These are phyloP conservation scores for Pissodes strobi DNA, from an alignment of 1,140 invertebrate species.

Conservation along the genomic window DNA sequence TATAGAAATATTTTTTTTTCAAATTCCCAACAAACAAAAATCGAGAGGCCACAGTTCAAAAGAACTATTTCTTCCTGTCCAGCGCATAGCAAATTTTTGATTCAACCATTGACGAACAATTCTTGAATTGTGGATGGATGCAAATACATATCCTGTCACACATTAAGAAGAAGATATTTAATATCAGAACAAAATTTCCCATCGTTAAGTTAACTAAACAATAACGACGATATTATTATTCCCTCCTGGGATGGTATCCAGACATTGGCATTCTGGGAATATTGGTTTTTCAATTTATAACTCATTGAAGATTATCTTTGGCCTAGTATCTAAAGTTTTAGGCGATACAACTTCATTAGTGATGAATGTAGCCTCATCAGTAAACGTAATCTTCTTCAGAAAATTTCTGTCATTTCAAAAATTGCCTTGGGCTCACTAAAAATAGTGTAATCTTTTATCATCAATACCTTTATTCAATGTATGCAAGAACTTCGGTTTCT, in stretches of 20 bases:
- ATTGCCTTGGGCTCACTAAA: too few relatives aligned
- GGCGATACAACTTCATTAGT: neutral
- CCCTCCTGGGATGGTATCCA: conserved; percentile 27
- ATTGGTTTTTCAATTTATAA: conserved; percentile 31
- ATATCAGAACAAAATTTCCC: conserved; percentile 21
- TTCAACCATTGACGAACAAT: conserved; percentile 28
- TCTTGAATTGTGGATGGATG: conserved; percentile 21
- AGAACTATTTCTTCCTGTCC: conserved; percentile 25
- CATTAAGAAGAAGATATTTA: conserved; percentile 31
- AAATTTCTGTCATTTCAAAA: conserved; percentile 23
- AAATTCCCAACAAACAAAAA: conserved; percentile 18
- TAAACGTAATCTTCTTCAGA: too few relatives aligned
- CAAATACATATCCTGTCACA: conserved; percentile 29
- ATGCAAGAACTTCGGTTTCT: conserved; percentile 17
- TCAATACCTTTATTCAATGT: conserved; percentile 7
- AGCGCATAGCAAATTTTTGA: conserved; percentile 18
- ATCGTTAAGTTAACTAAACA: conserved; percentile 22
- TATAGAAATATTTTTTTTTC: conserved; percentile 24
- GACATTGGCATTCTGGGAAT: conserved; percentile 30
- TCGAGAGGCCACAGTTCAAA: conserved; percentile 28
- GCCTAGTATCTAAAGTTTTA: conserved; percentile 18
- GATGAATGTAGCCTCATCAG: conserved; percentile 1
- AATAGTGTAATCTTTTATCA: too few relatives aligned
- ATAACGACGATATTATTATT: conserved; percentile 27
- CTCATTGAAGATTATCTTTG: conserved; percentile 9